Conservation (phyloP, 2,113 vertebrate genomes). For the Perca schrenkii region DNA sequence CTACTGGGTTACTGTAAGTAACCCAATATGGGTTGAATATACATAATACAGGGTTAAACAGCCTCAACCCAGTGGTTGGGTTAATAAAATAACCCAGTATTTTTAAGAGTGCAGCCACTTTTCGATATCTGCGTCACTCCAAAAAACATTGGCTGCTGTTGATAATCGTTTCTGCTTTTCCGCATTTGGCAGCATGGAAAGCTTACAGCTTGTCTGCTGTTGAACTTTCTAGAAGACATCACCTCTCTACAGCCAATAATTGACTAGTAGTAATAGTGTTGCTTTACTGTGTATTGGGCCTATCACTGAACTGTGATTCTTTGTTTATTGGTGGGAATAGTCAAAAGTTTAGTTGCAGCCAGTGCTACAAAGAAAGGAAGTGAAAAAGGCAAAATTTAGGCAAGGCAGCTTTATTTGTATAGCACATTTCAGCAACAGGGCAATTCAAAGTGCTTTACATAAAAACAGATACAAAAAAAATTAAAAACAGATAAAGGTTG, state of each 20-base stretch:
- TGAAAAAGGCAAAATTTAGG: not conserved
- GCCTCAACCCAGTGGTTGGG: too few species aligned
- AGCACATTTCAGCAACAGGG: too few species aligned
- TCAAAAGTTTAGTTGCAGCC: not conserved
- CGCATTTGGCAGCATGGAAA: conserved; percentile 36
- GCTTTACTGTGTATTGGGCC: not conserved
- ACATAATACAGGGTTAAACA: too few species aligned
- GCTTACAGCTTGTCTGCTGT: conserved; percentile 30
- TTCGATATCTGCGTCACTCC: too few species aligned
- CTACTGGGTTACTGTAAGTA: too few species aligned
- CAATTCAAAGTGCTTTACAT: too few species aligned
- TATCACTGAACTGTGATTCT: conserved; percentile 4
- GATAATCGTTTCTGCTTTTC: conserved; percentile 22
- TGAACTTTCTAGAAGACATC: conserved; percentile 25
- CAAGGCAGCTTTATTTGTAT: too few species aligned
- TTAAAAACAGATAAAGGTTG: not conserved
- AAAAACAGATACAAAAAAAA: too few species aligned
- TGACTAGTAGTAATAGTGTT: not conserved
- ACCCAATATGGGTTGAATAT: too few species aligned
- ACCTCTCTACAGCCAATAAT: not conserved
- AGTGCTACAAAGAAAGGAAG: not conserved
- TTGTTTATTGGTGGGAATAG: not conserved
- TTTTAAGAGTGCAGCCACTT: too few species aligned
- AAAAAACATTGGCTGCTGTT: conserved; percentile 15
- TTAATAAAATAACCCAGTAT: too few species aligned